Conservation (phyloP, 2,113 vertebrate genomes). For the Amphilophus citrinellus region DNA sequence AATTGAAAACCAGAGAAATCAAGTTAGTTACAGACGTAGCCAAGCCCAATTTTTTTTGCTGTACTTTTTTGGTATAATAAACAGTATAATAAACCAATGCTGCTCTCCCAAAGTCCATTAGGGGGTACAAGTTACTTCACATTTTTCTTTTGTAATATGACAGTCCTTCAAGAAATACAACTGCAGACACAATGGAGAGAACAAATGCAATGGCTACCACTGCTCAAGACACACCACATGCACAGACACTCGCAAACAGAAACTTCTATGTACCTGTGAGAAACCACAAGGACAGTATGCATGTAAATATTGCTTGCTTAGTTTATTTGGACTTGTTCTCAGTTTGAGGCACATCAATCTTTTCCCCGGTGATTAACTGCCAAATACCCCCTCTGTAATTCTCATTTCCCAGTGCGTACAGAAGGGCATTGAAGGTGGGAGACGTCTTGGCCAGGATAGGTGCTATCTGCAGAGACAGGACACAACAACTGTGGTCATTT, state of each 20-base stretch:
- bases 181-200: neutral
- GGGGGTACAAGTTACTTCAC: neutral
- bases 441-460: constrained; percentile 92
- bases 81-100: neutral
- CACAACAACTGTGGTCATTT: neutral
- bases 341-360: constrained; percentile 84
- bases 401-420: constrained; percentile 91
- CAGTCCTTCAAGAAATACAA: neutral
- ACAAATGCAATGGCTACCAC: neutral
- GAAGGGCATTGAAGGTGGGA: constrained; percentile 88
- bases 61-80: neutral
- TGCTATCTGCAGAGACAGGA: constrained; percentile 85
- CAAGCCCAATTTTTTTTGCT: neutral
- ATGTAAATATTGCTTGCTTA: constrained; percentile 52
- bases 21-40: constrained; percentile 11
- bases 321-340: constrained; percentile 91
- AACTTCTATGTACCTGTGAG: constrained; percentile 53
- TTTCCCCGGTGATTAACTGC: constrained; percentile 90
- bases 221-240: constrained; percentile 29
- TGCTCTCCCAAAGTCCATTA: neutral
- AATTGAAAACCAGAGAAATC: neutral
- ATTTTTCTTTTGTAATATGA: neutral
- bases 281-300: constrained; percentile 68
- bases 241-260: constrained; percentile 42
- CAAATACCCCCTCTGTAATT: constrained; percentile 91